Evolutionary conservation across 1,140 invertebrate genomes (phyloP).

Genomic region (Caerostris extrusa): DNA sequence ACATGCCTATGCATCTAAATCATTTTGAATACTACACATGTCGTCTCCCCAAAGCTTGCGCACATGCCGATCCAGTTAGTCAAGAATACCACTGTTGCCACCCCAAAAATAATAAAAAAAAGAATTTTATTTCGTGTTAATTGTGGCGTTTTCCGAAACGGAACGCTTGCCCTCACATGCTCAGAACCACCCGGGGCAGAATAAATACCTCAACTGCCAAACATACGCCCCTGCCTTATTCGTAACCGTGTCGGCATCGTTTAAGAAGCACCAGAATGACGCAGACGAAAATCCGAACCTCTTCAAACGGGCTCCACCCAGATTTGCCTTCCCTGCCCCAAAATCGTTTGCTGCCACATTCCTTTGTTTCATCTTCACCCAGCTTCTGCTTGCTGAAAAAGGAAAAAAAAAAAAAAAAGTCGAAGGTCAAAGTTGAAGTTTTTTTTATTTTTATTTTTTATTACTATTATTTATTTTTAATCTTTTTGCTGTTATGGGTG

Average conservation of each 20-base stretch:
- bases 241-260: conserved; percentile 42
- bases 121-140: conserved; percentile 30
- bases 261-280: conserved; percentile 50
- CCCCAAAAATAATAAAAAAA: background rate
- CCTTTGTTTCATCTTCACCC: conserved; percentile 54
- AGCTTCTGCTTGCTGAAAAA: background rate
- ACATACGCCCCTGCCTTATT: conserved; percentile 40
- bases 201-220: conserved; percentile 31
- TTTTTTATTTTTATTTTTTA: background rate
- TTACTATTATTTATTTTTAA: conserved; percentile 39
- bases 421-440: conserved; percentile 59
- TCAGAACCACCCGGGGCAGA: conserved; percentile 15
- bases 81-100: background rate
- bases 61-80: conserved; percentile 21
- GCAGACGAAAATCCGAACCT: conserved; percentile 68
- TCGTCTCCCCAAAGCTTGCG: background rate
- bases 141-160: background rate
- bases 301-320: conserved; percentile 47
- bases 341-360: background rate
- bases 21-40: background rate
- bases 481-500: conserved; percentile 38
- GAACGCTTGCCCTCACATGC: conserved; percentile 9
- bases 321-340: background rate
- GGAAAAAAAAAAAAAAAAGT: conserved; percentile 3
- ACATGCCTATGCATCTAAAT: background rate